phyloP scores from a whole-genome alignment of 92 coral and sea anemone species.

The Isaurus tuberculatus region DNA sequence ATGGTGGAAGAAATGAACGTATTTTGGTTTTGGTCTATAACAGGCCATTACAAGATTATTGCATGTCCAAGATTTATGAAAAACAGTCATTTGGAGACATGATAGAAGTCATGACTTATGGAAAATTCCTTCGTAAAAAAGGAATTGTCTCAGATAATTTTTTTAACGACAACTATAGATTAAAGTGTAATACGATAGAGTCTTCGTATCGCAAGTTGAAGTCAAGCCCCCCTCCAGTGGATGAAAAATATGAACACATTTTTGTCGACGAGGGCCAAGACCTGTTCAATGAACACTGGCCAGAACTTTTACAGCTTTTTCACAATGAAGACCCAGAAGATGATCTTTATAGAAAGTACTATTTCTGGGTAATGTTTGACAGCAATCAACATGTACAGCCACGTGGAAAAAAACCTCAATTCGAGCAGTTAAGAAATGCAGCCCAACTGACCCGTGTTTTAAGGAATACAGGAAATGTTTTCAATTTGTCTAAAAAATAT shows the following conservation, averaged over 20 bases:
- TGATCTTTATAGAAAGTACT: not conserved
- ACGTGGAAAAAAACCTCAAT: not conserved
- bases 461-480: constrained; percentile 54
- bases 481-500: constrained; percentile 35
- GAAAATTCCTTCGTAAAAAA: not conserved
- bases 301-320: constrained; percentile 30
- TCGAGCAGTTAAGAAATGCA: not conserved
- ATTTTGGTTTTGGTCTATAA: constrained; percentile 61
- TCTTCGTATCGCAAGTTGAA: not conserved
- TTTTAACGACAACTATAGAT: not conserved
- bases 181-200: not conserved
- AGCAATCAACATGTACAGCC: constrained; percentile 47
- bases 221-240: not conserved
- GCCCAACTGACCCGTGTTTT: constrained; percentile 26
- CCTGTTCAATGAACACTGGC: constrained; percentile 52
- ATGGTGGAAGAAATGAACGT: not conserved
- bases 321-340: constrained; percentile 22
- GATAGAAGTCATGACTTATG: constrained; percentile 41
- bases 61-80: not conserved
- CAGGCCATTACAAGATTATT: constrained; percentile 17
- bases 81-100: not conserved
- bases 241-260: constrained; percentile 56
- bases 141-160: not conserved
- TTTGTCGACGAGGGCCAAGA: constrained; percentile 77
- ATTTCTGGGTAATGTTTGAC: constrained; percentile 63